phyloP scores from a whole-genome alignment of 2,888 invertebrate species.

The Catocala nupta region DNA sequence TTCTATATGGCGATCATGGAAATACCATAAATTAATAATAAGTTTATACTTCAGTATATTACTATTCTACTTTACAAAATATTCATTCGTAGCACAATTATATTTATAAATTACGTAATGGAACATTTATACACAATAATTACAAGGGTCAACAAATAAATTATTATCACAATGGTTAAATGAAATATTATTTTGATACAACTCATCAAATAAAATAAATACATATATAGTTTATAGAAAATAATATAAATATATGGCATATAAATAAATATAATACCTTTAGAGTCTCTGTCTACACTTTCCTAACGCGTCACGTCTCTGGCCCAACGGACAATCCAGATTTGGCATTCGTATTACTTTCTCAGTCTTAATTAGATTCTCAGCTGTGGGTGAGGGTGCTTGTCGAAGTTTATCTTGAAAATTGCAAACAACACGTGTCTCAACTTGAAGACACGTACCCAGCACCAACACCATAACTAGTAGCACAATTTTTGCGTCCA shows the following conservation, averaged over 20 bases:
- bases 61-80: too few relatives aligned
- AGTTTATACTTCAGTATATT: too few relatives aligned
- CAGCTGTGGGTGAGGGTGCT: constrained; percentile 41
- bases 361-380: constrained; percentile 51
- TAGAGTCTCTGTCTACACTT: constrained; percentile 67
- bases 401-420: constrained; percentile 52
- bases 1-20: too few relatives aligned
- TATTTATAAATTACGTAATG: too few relatives aligned
- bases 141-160: neutral
- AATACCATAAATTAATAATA: too few relatives aligned
- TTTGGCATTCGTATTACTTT: constrained; percentile 75
- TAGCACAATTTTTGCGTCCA: constrained; percentile 59
- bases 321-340: constrained; percentile 63
- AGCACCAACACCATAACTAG: constrained; percentile 46
- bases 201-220: neutral
- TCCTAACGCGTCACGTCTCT: constrained; percentile 64
- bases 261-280: constrained; percentile 36
- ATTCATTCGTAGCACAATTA: too few relatives aligned
- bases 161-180: too few relatives aligned
- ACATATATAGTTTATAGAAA: neutral
- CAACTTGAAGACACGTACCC: constrained; percentile 23
- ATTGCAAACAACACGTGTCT: constrained; percentile 49
- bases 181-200: neutral
- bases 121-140: too few relatives aligned
- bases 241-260: constrained; percentile 1